These are phyloP conservation scores for Sus cebifrons DNA, from an alignment of 2,797 vertebrate genomes.

Conservation along the genomic window DNA sequence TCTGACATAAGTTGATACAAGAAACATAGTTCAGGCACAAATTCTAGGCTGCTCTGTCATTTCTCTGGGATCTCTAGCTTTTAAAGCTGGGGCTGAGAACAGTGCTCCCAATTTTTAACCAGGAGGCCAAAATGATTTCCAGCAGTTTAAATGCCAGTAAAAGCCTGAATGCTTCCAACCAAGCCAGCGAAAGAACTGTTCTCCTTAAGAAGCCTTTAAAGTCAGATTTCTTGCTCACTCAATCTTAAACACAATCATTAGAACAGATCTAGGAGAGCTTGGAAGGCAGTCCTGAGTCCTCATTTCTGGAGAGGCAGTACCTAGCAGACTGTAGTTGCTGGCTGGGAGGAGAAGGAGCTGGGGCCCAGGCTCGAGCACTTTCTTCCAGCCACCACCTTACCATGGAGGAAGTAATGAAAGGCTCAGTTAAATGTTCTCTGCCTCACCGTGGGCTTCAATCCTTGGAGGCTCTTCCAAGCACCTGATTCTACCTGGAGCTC, in stretches of 20 bases:
- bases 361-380: neutral
- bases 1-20: neutral
- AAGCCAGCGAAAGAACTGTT: conserved; percentile 58
- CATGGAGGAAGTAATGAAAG: neutral
- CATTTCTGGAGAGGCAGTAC: neutral
- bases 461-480: neutral
- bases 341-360: neutral
- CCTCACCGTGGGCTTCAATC: neutral
- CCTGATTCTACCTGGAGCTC: neutral
- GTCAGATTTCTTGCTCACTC: conserved; percentile 33
- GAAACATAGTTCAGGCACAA: neutral
- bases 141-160: conserved; percentile 29
- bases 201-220: conserved; percentile 61
- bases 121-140: conserved; percentile 10
- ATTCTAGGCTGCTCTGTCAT: neutral
- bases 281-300: conserved; percentile 3
- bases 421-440: neutral
- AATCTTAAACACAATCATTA: conserved; percentile 60
- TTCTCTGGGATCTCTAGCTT: conserved; percentile 40
- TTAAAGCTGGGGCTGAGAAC: conserved; percentile 56
- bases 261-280: neutral
- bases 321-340: neutral
- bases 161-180: conserved; percentile 23
- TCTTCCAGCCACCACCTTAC: neutral
- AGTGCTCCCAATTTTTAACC: neutral